These are phyloP conservation scores for Teleopsis dalmanni DNA, from an alignment of 1,140 invertebrate species.

Conservation along the genomic window DNA sequence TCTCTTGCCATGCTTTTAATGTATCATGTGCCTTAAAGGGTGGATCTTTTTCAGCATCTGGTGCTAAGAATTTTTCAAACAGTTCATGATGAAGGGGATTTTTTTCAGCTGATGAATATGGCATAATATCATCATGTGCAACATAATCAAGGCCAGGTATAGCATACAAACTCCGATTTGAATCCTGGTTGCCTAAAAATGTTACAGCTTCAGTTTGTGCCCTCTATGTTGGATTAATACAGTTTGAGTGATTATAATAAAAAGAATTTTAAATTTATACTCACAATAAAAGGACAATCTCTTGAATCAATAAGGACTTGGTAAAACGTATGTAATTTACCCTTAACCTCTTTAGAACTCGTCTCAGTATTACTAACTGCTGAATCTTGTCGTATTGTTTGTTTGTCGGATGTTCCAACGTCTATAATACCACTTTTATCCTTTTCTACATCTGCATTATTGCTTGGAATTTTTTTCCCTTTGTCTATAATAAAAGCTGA, in stretches of 20 bases:
- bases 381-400: not conserved
- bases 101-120: slow-evolving; percentile 69
- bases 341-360: slow-evolving; percentile 77
- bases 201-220: slow-evolving; percentile 95
- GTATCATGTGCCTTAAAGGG: slow-evolving; percentile 85
- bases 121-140: slow-evolving; percentile 89
- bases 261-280: slow-evolving; percentile 30
- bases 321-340: slow-evolving; percentile 88
- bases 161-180: slow-evolving; percentile 84
- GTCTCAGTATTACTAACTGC: slow-evolving; percentile 11
- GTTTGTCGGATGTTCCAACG: not conserved
- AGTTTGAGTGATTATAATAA: not conserved
- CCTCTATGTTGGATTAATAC: slow-evolving; percentile 53
- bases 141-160: slow-evolving; percentile 96
- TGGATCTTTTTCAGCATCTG: slow-evolving; percentile 69
- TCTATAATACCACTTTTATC: not conserved
- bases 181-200: slow-evolving; percentile 94
- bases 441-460: not conserved
- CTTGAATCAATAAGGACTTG: slow-evolving; percentile 93
- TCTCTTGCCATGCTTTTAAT: slow-evolving; percentile 89
- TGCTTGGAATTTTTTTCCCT: slow-evolving; percentile 4
- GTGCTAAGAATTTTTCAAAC: slow-evolving; percentile 90
- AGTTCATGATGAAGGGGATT: slow-evolving; percentile 85
- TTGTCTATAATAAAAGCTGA: not conserved
- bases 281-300: slow-evolving; percentile 92